Conservation (phyloP, 2,113 vertebrate genomes). For the Sinocyclocheilus grahami region DNA sequence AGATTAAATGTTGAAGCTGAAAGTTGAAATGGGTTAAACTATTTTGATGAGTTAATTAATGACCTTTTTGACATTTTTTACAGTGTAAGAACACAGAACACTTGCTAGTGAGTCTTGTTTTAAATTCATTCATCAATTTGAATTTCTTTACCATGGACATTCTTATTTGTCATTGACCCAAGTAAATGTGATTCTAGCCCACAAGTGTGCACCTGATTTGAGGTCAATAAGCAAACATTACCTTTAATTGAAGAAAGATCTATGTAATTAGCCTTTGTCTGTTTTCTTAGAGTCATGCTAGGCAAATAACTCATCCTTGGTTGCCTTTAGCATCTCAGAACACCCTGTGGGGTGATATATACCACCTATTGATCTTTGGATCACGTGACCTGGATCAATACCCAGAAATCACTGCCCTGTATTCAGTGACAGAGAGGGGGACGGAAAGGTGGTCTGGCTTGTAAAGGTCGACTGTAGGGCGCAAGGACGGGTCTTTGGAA, state of each 20-base stretch:
- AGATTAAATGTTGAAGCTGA: neutral
- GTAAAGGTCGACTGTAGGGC: slow-evolving; percentile 66
- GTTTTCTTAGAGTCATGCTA: neutral
- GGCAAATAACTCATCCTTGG: slow-evolving; percentile 12
- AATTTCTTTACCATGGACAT: slow-evolving; percentile 41
- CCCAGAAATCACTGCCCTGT: slow-evolving; percentile 59
- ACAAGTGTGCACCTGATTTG: neutral
- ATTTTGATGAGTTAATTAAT: neutral
- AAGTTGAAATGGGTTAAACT: neutral
- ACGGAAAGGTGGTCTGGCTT: slow-evolving; percentile 57
- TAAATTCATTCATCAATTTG: too few relatives aligned
- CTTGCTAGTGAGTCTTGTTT: neutral
- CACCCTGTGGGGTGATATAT: slow-evolving; percentile 36
- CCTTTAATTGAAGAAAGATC: slow-evolving; percentile 26
- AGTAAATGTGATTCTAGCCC: neutral
- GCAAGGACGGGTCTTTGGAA: slow-evolving; percentile 61
- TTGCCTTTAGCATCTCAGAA: slow-evolving; percentile 17
- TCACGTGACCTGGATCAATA: slow-evolving; percentile 67
- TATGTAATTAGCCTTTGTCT: slow-evolving; percentile 45
- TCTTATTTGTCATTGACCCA: slow-evolving; percentile 45
- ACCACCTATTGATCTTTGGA: slow-evolving; percentile 48
- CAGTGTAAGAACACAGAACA: neutral
- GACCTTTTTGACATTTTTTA: neutral
- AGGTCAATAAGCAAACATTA: slow-evolving; percentile 31
- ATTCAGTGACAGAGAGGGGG: slow-evolving; percentile 51